These are phyloP conservation scores for Dasypus novemcinctus DNA, from an alignment of 2,113 vertebrate genomes.

Conservation along the genomic window DNA sequence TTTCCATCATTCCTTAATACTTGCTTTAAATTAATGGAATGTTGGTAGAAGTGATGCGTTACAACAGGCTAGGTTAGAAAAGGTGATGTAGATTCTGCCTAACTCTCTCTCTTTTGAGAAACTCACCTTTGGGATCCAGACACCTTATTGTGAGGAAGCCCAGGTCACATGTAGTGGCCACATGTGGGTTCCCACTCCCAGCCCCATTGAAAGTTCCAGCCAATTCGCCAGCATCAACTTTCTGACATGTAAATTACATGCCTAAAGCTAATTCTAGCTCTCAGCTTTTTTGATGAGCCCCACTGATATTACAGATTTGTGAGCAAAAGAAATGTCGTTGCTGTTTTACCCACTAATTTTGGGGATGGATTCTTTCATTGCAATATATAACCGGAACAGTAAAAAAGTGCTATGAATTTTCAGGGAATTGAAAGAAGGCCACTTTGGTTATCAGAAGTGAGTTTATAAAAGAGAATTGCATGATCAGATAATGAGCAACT, in stretches of 20 bases:
- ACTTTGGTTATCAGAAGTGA: background rate
- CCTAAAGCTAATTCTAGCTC: background rate
- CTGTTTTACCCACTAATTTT: background rate
- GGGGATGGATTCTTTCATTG: background rate
- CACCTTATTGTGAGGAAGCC: background rate
- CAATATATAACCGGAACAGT: background rate
- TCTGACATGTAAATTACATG: background rate
- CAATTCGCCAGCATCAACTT: background rate
- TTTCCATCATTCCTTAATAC: no score
- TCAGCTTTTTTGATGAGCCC: background rate
- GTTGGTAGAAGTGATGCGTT: background rate
- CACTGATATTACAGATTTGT: background rate
- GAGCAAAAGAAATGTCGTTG: background rate
- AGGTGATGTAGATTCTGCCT: background rate
- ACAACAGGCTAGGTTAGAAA: background rate
- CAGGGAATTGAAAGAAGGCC: background rate
- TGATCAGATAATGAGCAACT: background rate
- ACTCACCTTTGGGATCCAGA: rapidly evolving
- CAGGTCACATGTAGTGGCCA: background rate
- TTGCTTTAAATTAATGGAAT: background rate
- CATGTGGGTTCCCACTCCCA: background rate
- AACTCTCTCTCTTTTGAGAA: background rate
- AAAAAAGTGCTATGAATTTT: background rate
- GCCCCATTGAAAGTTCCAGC: background rate
- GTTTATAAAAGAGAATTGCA: background rate